A percentile compares a stretch with the other conserved stretches of the same genome.
phyloP scores from a whole-genome alignment of 2,888 invertebrate genomes.

The Sminthurinus aureus region DNA sequence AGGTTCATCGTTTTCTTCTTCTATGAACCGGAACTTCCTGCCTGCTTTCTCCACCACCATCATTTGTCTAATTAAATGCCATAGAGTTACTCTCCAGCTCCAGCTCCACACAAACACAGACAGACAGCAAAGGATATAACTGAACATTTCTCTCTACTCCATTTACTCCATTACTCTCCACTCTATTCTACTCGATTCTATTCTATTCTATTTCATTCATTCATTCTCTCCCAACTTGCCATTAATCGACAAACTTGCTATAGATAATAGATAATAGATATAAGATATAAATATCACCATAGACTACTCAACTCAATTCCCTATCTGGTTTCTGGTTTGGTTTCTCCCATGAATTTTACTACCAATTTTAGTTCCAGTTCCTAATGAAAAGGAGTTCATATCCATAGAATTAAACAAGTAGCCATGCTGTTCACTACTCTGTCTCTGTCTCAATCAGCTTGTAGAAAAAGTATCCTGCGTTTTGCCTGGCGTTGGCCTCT shows the following conservation, averaged over 20 bases:
- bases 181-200: background rate
- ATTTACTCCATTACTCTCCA: background rate
- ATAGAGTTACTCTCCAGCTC: background rate
- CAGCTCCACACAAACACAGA: background rate
- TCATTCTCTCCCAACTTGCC: conserved; percentile 9
- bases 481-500: too few species aligned
- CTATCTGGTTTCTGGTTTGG: background rate
- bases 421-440: too few species aligned
- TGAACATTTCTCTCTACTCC: too few species aligned
- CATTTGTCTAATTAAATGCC: conserved; percentile 58
- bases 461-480: too few species aligned
- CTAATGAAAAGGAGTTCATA: too few species aligned
- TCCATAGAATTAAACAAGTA: too few species aligned
- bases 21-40: conserved; percentile 50
- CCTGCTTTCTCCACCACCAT: conserved; percentile 44
- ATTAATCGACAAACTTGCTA: conserved; percentile 42
- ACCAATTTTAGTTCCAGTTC: too few species aligned
- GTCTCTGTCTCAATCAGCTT: too few species aligned
- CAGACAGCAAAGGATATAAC: too few species aligned
- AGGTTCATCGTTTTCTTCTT: background rate
- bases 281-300: background rate
- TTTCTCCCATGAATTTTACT: too few species aligned
- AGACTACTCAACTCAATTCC: background rate
- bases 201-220: background rate
- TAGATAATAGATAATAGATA: background rate